Percentiles rank a stretch among this genome's conserved stretches.
phyloP scores from a whole-genome alignment of 2,888 invertebrate species.

The Calliphora vomitoria region DNA sequence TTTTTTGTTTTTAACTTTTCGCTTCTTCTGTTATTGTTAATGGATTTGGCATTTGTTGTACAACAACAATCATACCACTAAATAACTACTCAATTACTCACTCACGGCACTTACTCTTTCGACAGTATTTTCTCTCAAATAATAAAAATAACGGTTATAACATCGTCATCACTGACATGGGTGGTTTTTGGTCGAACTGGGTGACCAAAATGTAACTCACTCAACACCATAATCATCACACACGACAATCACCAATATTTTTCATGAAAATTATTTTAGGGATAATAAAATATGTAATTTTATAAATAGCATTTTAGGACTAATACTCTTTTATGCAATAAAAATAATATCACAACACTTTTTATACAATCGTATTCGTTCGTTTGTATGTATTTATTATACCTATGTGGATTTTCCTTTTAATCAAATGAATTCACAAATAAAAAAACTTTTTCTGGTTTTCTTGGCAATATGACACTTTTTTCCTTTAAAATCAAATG shows the following conservation, averaged over 20 bases:
- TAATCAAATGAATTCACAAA: neutral
- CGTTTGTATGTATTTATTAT: neutral
- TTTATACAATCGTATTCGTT: neutral
- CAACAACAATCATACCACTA: conserved; percentile 24
- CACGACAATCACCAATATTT: neutral
- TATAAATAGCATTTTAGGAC: neutral
- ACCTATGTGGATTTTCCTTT: neutral
- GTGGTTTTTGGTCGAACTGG: conserved; percentile 8
- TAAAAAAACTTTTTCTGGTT: conserved; percentile 1
- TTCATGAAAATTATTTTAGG: neutral
- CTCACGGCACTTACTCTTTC: conserved; percentile 1
- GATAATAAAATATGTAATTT: neutral
- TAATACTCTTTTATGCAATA: neutral
- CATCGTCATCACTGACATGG: conserved; percentile 34
- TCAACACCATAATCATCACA: neutral
- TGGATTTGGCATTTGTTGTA: conserved; percentile 14
- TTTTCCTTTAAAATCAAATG: neutral
- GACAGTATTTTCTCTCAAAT: conserved; percentile 22
- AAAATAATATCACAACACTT: neutral
- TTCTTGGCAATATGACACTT: neutral
- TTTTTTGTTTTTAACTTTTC: conserved; percentile 21
- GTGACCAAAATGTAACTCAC: neutral
- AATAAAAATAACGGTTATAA: conserved; percentile 35
- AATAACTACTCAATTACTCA: conserved; percentile 14
- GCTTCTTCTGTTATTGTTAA: conserved; percentile 28